Evolutionary conservation across 2,113 vertebrate genomes (phyloP), one percentile per base, ranked within the genome.

Genomic region (Silurus glanis): DNA sequence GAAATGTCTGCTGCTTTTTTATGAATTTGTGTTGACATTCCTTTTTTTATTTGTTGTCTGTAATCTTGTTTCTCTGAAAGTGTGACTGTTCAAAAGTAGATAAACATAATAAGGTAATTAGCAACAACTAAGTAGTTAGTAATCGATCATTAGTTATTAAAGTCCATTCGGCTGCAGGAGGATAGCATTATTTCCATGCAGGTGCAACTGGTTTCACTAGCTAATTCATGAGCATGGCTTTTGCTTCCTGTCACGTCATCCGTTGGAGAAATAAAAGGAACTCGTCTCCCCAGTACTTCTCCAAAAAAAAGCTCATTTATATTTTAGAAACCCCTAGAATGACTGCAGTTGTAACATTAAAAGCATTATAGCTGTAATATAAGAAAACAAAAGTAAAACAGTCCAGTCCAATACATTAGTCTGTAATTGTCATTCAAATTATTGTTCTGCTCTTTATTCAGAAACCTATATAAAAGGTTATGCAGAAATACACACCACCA

Each of bases 181-280:
- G 14, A 64, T 56, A 25, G 1, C 62, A 17, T 37, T 45, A 78
- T 7, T 64, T 79, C 10, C 47, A 79, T 14, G 25, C 75, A 45
- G 37, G 5, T 79, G 74, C 0, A 72, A 71, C 5, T 3, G n/a
- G 84, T 47, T 47, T 13, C 85, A 75, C 86, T 61, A 85, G n/a
- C 28, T 4, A 17, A 71, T 4, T 49, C 69, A 80, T 56, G 5
- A 13, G 69, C 14, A 76, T 19, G 81, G 72, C 84, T 90, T 88
- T 89, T 88, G 89, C 89, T 92, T 93, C 92, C 90, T 88, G 21
- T 87, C 56, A 88, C 61, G 28, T 37, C 64, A 88, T 87, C 86
- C 84, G 86, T 37, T 9, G 17, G 0, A 79, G 47, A 87, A 80
- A 61, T 82, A 90, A 89, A 88, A 87, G 80, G 67, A 88, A 90